phyloP scores from a whole-genome alignment of 23 tunicate species.

The Halocynthia roretzi region DNA sequence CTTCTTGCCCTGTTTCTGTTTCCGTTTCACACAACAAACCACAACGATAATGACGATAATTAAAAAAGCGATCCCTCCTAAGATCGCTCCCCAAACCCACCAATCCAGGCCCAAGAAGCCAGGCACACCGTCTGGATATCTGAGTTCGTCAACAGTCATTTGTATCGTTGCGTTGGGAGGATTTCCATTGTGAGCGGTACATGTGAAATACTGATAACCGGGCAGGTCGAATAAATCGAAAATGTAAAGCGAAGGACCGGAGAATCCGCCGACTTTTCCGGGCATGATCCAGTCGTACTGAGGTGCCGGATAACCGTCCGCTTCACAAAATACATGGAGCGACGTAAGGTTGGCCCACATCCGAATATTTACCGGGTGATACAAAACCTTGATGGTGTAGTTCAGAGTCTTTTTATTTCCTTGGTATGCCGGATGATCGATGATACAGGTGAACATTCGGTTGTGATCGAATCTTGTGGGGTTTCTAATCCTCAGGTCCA shows the following conservation, averaged over 20 bases:
- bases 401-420: slow-evolving; percentile 42
- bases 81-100: slow-evolving; percentile 66
- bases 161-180: slow-evolving; percentile 38
- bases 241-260: slow-evolving; percentile 28
- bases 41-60: slow-evolving; percentile 33
- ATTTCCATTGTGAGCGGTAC: slow-evolving; percentile 74
- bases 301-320: slow-evolving; percentile 70
- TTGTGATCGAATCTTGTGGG: slow-evolving; percentile 84
- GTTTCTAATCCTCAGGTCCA: slow-evolving; percentile 34
- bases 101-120: slow-evolving; percentile 40
- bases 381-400: slow-evolving; percentile 58
- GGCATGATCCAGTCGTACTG: slow-evolving; percentile 67
- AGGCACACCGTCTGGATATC: slow-evolving; percentile 65
- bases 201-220: slow-evolving; percentile 43
- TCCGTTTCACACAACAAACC: slow-evolving; percentile 29
- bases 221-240: slow-evolving; percentile 45
- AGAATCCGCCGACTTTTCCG: slow-evolving; percentile 23
- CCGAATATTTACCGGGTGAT: slow-evolving; percentile 66
- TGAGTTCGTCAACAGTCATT: slow-evolving; percentile 49
- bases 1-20: slow-evolving; percentile 9
- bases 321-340: slow-evolving; percentile 53
- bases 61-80: slow-evolving; percentile 45
- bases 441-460: slow-evolving; percentile 46
- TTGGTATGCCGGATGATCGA: slow-evolving; percentile 70
- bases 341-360: slow-evolving; percentile 84